Evolutionary conservation across 2,888 invertebrate genomes (phyloP).

Genomic region (Amblyjoppa fuscipennis): DNA sequence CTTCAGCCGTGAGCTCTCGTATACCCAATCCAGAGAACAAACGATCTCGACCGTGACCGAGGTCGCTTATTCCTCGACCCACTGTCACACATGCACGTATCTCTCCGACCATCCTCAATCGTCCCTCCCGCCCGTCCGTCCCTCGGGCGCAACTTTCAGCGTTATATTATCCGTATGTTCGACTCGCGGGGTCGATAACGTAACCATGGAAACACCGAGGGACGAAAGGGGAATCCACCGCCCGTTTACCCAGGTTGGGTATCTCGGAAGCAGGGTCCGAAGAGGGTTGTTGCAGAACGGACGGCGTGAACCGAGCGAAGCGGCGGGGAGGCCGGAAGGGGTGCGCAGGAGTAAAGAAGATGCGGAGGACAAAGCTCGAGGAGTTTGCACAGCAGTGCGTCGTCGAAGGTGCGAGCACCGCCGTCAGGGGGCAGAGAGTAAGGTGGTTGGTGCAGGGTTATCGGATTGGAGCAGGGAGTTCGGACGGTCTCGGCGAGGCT

Average conservation of each 20-base stretch:
- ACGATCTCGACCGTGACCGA: slow-evolving; percentile 69
- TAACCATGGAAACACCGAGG: slow-evolving; percentile 57
- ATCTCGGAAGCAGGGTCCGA: slow-evolving; percentile 30
- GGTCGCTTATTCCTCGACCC: slow-evolving; percentile 63
- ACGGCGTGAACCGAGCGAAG: neutral
- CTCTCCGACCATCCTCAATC: slow-evolving; percentile 20
- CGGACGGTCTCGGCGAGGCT: slow-evolving; percentile 46
- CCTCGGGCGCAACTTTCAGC: slow-evolving; percentile 36
- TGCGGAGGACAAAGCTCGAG: slow-evolving; percentile 41
- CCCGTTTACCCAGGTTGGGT: neutral
- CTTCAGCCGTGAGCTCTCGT: neutral
- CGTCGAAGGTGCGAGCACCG: slow-evolving; percentile 28
- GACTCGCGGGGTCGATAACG: slow-evolving; percentile 63
- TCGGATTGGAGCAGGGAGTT: slow-evolving; percentile 21
- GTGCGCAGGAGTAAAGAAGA: slow-evolving; percentile 5
- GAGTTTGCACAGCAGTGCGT: slow-evolving; percentile 50
- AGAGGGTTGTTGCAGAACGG: slow-evolving; percentile 41
- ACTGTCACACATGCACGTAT: slow-evolving; percentile 50
- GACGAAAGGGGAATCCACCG: slow-evolving; percentile 16
- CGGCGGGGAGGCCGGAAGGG: neutral
- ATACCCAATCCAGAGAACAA: slow-evolving; percentile 50
- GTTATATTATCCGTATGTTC: slow-evolving; percentile 56
- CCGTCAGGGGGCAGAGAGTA: slow-evolving; percentile 70
- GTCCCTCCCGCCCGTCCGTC: neutral
- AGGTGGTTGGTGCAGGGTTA: slow-evolving; percentile 44